A percentile compares a stretch with the other conserved stretches of the same genome.
phyloP scores from a whole-genome alignment of 1,140 invertebrate species.

The Drosophila setifemur region DNA sequence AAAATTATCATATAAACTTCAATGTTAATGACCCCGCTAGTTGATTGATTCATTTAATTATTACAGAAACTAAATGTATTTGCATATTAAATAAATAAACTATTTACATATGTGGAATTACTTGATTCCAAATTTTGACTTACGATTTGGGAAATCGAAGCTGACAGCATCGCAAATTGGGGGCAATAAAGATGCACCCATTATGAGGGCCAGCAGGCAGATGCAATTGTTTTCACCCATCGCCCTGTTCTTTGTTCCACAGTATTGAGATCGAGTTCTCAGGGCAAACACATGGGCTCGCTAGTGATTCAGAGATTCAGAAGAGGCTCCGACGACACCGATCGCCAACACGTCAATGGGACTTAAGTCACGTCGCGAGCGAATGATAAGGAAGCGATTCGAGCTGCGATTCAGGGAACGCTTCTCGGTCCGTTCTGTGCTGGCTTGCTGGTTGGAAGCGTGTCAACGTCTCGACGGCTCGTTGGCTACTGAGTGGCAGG shows the following conservation, averaged over 20 bases:
- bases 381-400: constrained; percentile 54
- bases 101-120: too few species aligned
- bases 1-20: constrained; percentile 1
- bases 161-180: constrained; percentile 1
- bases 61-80: neutral
- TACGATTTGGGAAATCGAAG: constrained; percentile 42
- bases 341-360: constrained; percentile 12
- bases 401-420: constrained; percentile 28
- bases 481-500: constrained; percentile 40
- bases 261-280: constrained; percentile 2
- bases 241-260: constrained; percentile 36
- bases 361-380: constrained; percentile 38
- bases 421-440: constrained; percentile 8
- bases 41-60: neutral
- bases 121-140: too few species aligned
- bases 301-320: constrained; percentile 37
- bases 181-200: constrained; percentile 10
- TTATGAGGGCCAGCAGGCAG: constrained; percentile 34
- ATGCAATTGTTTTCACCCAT: constrained; percentile 36
- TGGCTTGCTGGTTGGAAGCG: constrained; percentile 4
- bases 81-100: too few species aligned
- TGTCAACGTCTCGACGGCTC: constrained; percentile 21
- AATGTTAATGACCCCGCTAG: neutral
- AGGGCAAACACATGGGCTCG: constrained; percentile 2
- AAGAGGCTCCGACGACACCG: constrained; percentile 12